These are phyloP conservation scores for Microctenopoma lineatum DNA, from an alignment of 2,797 vertebrate genomes.

Conservation along the genomic window DNA sequence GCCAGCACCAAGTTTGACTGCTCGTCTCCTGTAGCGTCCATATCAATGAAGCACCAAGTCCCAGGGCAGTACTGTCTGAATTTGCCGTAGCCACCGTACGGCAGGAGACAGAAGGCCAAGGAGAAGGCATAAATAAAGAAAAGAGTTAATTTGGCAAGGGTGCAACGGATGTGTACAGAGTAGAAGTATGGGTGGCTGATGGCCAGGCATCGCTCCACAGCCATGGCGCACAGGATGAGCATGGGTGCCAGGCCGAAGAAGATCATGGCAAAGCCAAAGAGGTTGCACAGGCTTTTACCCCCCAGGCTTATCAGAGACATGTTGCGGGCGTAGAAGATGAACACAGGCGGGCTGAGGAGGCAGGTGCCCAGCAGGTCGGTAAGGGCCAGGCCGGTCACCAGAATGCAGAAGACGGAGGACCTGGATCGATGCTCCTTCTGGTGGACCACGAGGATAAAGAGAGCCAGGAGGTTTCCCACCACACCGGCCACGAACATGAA, in stretches of 20 bases:
- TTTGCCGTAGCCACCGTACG: constrained; percentile 83
- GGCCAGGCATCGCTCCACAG: constrained; percentile 91
- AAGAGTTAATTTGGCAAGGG: constrained; percentile 83
- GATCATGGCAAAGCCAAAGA: constrained; percentile 90
- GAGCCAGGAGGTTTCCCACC: constrained; percentile 88
- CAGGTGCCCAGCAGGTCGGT: constrained; percentile 93
- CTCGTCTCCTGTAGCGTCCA: constrained; percentile 78
- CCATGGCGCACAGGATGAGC: constrained; percentile 90
- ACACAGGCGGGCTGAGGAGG: constrained; percentile 89
- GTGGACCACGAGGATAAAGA: constrained; percentile 88
- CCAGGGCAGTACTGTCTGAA: constrained; percentile 91
- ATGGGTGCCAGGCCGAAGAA: constrained; percentile 91
- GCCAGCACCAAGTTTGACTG: constrained; percentile 72
- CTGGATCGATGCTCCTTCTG: constrained; percentile 82
- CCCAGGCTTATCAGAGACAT: constrained; percentile 80
- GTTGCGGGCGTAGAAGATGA: constrained; percentile 86
- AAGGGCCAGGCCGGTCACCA: constrained; percentile 90
- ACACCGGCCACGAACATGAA: constrained; percentile 89
- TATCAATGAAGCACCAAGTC: constrained; percentile 93
- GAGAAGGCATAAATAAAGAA: constrained; percentile 85
- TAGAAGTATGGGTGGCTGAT: constrained; percentile 92
- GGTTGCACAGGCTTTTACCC: constrained; percentile 74
- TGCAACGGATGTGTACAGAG: constrained; percentile 81
- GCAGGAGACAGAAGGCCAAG: constrained; percentile 85
- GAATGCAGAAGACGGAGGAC: constrained; percentile 88